Percentiles rank a stretch among this genome's conserved stretches.
Evolutionary conservation across 1,140 invertebrate genomes (phyloP).

Genomic region (Maniola jurtina): DNA sequence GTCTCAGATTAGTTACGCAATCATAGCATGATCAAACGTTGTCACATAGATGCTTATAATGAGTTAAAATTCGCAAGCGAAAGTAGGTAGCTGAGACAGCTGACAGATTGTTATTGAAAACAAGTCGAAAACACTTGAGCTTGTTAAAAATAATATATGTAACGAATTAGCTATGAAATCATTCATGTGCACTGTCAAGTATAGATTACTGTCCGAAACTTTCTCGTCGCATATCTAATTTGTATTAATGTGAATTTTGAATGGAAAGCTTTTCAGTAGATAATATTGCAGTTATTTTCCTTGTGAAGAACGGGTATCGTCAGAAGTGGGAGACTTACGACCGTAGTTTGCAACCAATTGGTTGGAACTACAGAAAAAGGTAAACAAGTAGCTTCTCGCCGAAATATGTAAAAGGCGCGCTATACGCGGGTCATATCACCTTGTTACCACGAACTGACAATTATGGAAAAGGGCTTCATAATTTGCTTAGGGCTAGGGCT

Average conservation of each 20-base stretch:
- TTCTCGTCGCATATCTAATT: conserved; percentile 23
- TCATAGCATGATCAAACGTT: conserved; percentile 18
- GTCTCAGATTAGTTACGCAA: conserved; percentile 29
- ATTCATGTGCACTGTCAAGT: conserved; percentile 21
- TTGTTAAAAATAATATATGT: conserved; percentile 29
- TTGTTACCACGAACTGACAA: too few relatives aligned
- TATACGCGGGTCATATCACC: too few relatives aligned
- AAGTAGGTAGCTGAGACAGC: conserved; percentile 41
- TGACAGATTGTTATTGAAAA: conserved; percentile 29
- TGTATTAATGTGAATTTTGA: conserved; percentile 4
- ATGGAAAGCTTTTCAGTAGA: background rate
- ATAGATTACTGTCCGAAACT: conserved; percentile 17
- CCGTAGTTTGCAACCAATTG: too few relatives aligned
- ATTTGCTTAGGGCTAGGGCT: too few relatives aligned
- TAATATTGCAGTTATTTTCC: background rate
- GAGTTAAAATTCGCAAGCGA: conserved; percentile 60
- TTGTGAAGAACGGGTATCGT: background rate
- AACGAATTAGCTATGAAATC: conserved; percentile 24
- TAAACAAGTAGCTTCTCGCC: too few relatives aligned
- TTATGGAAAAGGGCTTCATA: too few relatives aligned
- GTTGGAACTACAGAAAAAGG: too few relatives aligned
- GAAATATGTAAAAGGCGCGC: too few relatives aligned
- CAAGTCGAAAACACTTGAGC: conserved; percentile 19
- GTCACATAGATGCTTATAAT: conserved; percentile 32
- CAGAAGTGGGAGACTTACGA: too few relatives aligned